Evolutionary conservation across 2,113 vertebrate genomes (phyloP).

Genomic region (Raja brachyura): DNA sequence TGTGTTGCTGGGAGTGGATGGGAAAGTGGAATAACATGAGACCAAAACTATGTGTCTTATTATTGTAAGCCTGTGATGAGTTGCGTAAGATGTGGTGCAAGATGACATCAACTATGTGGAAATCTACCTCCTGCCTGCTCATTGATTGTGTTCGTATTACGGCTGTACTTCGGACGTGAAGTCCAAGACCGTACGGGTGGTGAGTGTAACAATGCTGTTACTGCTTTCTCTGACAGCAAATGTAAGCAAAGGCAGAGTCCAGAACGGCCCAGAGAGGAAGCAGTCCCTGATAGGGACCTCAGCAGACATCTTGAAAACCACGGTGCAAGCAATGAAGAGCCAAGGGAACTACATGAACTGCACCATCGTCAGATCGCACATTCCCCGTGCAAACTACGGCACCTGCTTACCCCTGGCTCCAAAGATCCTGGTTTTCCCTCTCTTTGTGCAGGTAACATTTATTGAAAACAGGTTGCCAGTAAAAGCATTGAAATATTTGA

Average conservation of each 20-base stretch:
- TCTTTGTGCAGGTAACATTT: slow-evolving; percentile 78
- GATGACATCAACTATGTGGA: not conserved
- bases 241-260: not conserved
- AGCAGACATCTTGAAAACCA: slow-evolving; percentile 53
- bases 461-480: not conserved
- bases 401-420: slow-evolving; percentile 78
- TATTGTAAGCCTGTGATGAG: not conserved
- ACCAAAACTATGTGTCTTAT: too few relatives aligned
- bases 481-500: not conserved
- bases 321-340: slow-evolving; percentile 65
- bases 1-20: too few relatives aligned
- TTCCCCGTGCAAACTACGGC: slow-evolving; percentile 72
- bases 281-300: slow-evolving; percentile 68
- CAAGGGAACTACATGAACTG: slow-evolving; percentile 82
- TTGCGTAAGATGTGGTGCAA: not conserved
- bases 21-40: too few relatives aligned
- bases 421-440: slow-evolving; percentile 86
- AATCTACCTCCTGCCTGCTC: not conserved
- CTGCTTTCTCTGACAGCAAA: not conserved
- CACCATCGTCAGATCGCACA: slow-evolving; percentile 70
- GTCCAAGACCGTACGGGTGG: not conserved
- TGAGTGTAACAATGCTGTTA: not conserved
- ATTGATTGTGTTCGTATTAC: not conserved
- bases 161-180: not conserved
- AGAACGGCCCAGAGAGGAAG: slow-evolving; percentile 49